Evolutionary conservation across 2,888 invertebrate genomes (phyloP).

Genomic region (Asteroscopus sphinx): DNA sequence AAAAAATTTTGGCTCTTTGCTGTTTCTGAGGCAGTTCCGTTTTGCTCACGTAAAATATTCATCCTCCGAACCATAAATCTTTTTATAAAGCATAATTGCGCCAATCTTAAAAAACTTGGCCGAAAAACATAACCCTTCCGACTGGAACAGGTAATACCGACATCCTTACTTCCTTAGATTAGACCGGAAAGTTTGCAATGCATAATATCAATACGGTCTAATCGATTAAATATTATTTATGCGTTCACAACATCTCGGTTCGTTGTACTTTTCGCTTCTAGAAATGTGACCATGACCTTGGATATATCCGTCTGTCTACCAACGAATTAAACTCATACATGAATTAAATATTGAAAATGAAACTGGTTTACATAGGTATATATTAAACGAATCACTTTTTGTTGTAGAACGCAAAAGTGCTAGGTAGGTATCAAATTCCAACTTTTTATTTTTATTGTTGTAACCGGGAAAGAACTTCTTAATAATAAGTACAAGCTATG

Average conservation of each 20-base stretch:
- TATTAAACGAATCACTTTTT: neutral
- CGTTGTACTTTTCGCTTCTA: constrained; percentile 27
- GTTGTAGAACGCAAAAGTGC: no score
- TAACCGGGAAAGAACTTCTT: neutral
- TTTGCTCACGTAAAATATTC: no score
- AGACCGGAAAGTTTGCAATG: neutral
- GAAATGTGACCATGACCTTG: constrained; percentile 15
- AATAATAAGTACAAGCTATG: no score
- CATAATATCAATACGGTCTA: neutral
- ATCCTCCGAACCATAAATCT: no score
- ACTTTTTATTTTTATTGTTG: no score
- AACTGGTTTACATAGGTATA: constrained; percentile 15
- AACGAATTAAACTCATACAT: neutral
- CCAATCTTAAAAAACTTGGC: no score
- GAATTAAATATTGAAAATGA: neutral
- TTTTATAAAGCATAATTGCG: no score
- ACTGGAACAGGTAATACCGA: no score
- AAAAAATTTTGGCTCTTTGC: no score
- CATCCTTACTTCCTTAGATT: neutral
- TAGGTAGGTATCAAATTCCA: no score
- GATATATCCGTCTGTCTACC: constrained; percentile 24
- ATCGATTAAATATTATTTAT: neutral
- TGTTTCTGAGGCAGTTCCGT: no score
- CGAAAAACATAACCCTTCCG: no score
- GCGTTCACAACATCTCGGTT: constrained; percentile 9